These are phyloP conservation scores for Sinosuthora webbiana DNA, from an alignment of 2,113 vertebrate genomes.

Conservation along the genomic window DNA sequence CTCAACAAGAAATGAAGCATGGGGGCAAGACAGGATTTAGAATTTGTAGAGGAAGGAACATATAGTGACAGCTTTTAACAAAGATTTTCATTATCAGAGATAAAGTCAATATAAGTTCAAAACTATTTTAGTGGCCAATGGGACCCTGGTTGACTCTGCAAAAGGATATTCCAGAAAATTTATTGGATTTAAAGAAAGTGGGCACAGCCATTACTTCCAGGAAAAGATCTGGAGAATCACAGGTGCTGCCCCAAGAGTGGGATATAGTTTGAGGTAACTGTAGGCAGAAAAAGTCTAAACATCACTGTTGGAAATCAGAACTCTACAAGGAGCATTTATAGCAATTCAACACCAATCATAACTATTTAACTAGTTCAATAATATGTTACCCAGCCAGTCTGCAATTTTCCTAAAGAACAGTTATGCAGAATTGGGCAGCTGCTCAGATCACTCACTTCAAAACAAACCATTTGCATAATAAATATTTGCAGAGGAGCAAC, in stretches of 20 bases:
- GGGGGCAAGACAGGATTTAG: neutral
- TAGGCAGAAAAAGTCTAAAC: conserved; percentile 4
- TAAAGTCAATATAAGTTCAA: conserved; percentile 2
- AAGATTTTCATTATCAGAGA: neutral
- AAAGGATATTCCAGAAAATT: conserved; percentile 42
- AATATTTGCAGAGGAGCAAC: conserved; percentile 78
- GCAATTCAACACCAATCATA: conserved; percentile 58
- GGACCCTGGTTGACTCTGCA: conserved; percentile 10
- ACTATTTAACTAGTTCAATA: conserved; percentile 64
- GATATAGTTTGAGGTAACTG: neutral
- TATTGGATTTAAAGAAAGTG: conserved; percentile 34
- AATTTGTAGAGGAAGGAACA: neutral
- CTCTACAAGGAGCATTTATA: conserved; percentile 23
- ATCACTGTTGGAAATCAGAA: neutral
- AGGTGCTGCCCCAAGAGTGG: neutral
- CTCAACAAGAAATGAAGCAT: neutral
- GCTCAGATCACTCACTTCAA: conserved; percentile 72
- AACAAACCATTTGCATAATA: conserved; percentile 80
- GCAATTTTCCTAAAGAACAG: conserved; percentile 67
- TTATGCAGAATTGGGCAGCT: conserved; percentile 75
- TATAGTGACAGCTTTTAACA: neutral
- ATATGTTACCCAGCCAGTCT: conserved; percentile 55
- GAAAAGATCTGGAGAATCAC: neutral
- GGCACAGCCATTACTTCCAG: neutral
- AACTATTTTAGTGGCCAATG: conserved; percentile 9